Percentiles rank a stretch among this genome's conserved stretches.
These are phyloP conservation scores for Poecile atricapillus DNA, from an alignment of 2,113 vertebrate genomes.

Conservation along the genomic window DNA sequence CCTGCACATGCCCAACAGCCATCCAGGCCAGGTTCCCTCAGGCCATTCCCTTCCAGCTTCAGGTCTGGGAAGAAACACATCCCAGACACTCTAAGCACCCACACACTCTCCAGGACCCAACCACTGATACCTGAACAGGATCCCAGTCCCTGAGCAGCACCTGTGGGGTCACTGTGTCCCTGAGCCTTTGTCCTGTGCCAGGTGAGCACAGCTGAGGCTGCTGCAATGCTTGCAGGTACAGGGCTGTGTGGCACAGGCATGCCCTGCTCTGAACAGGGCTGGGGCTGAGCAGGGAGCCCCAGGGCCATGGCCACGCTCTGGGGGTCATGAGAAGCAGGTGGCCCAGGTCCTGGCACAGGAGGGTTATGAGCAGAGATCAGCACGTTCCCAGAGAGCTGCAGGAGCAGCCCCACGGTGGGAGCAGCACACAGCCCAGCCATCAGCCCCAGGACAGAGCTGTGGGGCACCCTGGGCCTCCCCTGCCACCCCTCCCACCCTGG, in stretches of 20 bases:
- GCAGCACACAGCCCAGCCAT: neutral
- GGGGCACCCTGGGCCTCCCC: neutral
- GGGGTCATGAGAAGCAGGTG: neutral
- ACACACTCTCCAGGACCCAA: neutral
- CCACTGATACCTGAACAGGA: neutral
- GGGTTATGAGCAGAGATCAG: neutral
- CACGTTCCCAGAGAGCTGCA: neutral
- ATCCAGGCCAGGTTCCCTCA: neutral
- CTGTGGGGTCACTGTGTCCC: fast-evolving
- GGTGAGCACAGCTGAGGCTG: neutral
- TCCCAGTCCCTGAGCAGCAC: no score
- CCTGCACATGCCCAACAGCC: neutral
- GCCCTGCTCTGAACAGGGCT: neutral
- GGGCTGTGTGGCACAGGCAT: neutral
- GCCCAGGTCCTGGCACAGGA: neutral
- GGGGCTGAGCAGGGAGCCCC: neutral
- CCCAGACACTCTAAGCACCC: neutral
- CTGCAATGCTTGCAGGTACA: neutral
- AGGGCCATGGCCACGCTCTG: neutral
- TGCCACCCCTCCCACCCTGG: neutral
- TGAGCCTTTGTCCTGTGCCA: fast-evolving
- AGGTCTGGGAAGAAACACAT: neutral
- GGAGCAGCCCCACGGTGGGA: neutral
- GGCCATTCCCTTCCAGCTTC: neutral
- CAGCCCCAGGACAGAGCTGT: neutral